Evolutionary conservation across 2,888 invertebrate species (phyloP).

Genomic region (Theretra japonica): DNA sequence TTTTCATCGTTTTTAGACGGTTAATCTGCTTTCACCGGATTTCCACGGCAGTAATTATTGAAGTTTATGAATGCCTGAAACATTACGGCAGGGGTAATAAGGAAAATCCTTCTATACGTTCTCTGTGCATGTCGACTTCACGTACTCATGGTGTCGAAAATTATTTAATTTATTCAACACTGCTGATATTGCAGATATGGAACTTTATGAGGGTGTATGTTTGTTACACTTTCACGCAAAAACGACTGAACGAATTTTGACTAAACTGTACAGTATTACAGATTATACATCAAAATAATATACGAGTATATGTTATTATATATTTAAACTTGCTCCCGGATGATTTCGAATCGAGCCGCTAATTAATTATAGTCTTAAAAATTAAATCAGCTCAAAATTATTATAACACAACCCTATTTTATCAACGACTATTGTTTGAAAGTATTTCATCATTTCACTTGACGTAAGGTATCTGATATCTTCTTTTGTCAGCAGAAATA

Average conservation of each 20-base stretch:
- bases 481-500: conserved; percentile 3
- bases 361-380: no score
- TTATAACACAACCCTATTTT: no score
- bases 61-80: conserved; percentile 48
- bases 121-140: background rate
- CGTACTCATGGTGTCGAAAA: background rate
- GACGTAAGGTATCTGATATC: background rate
- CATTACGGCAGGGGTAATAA: conserved; percentile 28
- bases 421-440: background rate
- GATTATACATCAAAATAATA: no score
- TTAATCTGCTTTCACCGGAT: conserved; percentile 51
- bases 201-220: background rate
- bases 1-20: conserved; percentile 56
- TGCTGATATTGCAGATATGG: background rate
- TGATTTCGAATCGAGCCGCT: no score
- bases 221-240: background rate
- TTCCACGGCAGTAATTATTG: conserved; percentile 45
- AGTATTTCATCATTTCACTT: background rate
- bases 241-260: no score
- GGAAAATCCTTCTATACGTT: conserved; percentile 14
- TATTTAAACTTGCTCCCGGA: no score
- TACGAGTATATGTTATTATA: no score
- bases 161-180: background rate
- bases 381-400: no score
- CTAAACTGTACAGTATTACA: no score